Conservation (phyloP, 2,888 invertebrate species). For the Eugnorisma glareosa region DNA sequence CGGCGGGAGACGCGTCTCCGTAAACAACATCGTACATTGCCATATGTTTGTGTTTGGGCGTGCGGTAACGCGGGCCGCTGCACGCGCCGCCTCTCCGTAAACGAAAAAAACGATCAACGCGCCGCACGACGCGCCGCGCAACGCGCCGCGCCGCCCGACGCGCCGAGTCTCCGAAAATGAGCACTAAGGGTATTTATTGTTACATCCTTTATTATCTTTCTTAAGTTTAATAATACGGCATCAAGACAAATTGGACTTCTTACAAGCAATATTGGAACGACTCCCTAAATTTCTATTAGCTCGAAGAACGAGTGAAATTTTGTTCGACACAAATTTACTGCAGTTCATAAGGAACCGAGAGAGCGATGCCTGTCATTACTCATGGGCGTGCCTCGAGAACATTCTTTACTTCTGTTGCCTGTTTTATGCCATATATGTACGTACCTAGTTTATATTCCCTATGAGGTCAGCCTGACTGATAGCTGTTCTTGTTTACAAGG, state of each 20-base stretch:
- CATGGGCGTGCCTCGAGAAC: constrained; percentile 80
- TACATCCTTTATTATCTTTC: constrained; percentile 11
- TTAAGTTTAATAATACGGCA: constrained; percentile 29
- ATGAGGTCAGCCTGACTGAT: constrained; percentile 78
- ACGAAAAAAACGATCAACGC: too few species aligned
- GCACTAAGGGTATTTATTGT: too few species aligned
- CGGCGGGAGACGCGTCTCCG: too few species aligned
- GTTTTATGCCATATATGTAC: constrained; percentile 57
- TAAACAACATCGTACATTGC: too few species aligned
- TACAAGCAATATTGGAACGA: constrained; percentile 62
- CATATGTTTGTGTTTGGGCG: too few species aligned
- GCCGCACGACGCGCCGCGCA: too few species aligned
- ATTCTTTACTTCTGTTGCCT: constrained; percentile 77
- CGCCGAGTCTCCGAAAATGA: too few species aligned
- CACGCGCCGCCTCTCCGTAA: too few species aligned
- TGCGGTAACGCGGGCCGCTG: too few species aligned
- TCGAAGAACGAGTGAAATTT: constrained; percentile 82
- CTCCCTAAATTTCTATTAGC: constrained; percentile 74
- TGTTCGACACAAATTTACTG: constrained; percentile 85
- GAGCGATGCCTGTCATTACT: constrained; percentile 85
- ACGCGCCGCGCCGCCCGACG: too few species aligned
- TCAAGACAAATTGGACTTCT: constrained; percentile 58
- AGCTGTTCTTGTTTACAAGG: constrained; percentile 76
- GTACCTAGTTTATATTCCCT: constrained; percentile 79
- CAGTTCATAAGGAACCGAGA: constrained; percentile 84